Conservation (phyloP, 2,797 vertebrate species). For the Acipenser oxyrinchus region DNA sequence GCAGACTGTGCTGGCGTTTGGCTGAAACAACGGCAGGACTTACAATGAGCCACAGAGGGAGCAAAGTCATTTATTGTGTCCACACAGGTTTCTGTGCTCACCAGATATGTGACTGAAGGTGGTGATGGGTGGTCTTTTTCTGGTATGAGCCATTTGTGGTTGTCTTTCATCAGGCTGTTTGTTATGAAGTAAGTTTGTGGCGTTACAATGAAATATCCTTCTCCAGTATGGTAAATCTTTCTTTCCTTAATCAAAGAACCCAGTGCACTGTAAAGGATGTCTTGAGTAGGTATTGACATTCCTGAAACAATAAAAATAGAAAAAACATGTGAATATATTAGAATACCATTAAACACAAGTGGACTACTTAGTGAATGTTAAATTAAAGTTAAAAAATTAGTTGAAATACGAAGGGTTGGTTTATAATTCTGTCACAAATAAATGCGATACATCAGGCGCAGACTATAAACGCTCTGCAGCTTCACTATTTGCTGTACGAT, state of each 20-base stretch:
- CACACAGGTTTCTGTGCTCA: conserved; percentile 58
- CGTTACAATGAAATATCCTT: conserved; percentile 90
- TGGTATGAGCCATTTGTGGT: too few relatives aligned
- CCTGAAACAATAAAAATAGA: conserved; percentile 51
- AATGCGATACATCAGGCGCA: too few relatives aligned
- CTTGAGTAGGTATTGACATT: conserved; percentile 77
- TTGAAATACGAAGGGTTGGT: too few relatives aligned
- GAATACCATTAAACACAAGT: too few relatives aligned
- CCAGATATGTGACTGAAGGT: conserved; percentile 65
- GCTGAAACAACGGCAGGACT: conserved; percentile 71
- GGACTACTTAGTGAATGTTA: too few relatives aligned
- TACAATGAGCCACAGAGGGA: conserved; percentile 51
- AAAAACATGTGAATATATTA: too few relatives aligned
- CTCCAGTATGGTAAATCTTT: conserved; percentile 89
- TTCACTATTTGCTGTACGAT: too few relatives aligned
- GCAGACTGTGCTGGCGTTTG: conserved; percentile 35
- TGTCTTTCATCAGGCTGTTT: conserved; percentile 42
- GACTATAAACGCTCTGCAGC: too few relatives aligned
- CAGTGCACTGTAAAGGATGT: conserved; percentile 76
- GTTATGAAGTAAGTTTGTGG: conserved; percentile 85
- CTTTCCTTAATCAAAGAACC: conserved; percentile 85
- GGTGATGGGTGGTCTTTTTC: conserved; percentile 46
- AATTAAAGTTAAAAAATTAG: too few relatives aligned
- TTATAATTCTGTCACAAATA: too few relatives aligned
- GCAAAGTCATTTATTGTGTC: conserved; percentile 40